Conservation (phyloP, 2,113 vertebrate species). For the Eptatretus burgeri region DNA sequence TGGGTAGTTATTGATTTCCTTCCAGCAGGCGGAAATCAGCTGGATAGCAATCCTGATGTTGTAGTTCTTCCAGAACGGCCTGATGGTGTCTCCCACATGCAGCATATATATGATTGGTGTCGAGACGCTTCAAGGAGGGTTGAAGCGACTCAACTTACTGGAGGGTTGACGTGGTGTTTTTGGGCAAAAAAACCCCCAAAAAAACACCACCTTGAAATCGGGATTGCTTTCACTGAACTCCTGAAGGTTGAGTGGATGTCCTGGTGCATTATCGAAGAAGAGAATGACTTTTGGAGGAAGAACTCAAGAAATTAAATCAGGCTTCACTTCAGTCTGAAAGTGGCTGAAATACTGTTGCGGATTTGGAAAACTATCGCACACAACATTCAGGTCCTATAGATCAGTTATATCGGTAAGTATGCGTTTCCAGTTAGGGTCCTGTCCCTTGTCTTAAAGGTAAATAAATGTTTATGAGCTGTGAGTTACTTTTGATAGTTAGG, state of each 20-base stretch:
- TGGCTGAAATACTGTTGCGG: no score
- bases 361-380: no score
- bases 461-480: no score
- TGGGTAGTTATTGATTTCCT: neutral
- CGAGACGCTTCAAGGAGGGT: neutral
- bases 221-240: neutral
- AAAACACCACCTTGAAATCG: slow-evolving; percentile 1
- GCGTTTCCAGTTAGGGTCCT: no score
- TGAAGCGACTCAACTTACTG: neutral
- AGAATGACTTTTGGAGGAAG: no score
- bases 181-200: no score
- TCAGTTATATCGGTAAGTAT: no score
- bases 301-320: neutral
- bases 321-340: neutral
- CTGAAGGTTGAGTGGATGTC: neutral
- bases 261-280: neutral
- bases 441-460: no score
- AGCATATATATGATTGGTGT: neutral
- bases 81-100: neutral
- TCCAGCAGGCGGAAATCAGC: neutral
- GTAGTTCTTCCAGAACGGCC: slow-evolving; percentile 1
- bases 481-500: no score
- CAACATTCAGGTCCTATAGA: no score
- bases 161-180: slow-evolving; percentile 2
- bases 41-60: slow-evolving; percentile 2